phyloP scores from a whole-genome alignment of 2,888 invertebrate species.

The Tolmerus cingulatus region DNA sequence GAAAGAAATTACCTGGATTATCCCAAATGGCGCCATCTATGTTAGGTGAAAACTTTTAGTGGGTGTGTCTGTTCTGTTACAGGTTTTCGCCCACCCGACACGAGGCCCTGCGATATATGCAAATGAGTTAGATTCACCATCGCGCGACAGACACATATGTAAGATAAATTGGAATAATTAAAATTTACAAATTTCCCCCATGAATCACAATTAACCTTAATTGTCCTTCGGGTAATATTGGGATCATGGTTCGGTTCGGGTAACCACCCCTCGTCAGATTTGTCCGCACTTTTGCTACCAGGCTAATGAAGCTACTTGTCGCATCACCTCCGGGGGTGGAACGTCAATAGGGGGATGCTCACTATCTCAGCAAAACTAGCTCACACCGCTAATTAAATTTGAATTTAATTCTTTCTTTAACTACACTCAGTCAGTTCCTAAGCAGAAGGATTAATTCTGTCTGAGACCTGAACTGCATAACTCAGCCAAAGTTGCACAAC shows the following conservation, averaged over 20 bases:
- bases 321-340: not conserved
- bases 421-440: not conserved
- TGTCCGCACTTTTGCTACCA: not conserved
- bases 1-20: not conserved
- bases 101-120: not conserved
- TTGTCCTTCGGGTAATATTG: not conserved
- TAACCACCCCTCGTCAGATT: not conserved
- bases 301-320: conserved; percentile 29
- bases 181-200: conserved; percentile 35
- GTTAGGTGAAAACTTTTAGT: not conserved
- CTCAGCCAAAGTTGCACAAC: not conserved
- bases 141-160: conserved; percentile 18
- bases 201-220: conserved; percentile 27
- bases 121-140: not conserved
- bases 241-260: conserved; percentile 8
- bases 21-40: not conserved
- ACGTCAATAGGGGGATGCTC: not conserved
- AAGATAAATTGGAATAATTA: conserved; percentile 32
- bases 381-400: not conserved
- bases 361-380: not conserved
- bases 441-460: not conserved
- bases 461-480: not conserved
- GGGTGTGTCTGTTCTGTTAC: not conserved
- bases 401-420: not conserved
- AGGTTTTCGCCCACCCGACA: not conserved